Base-by-base conservation (phyloP, 2,113 vertebrate species). In the Pipa parva region DNA sequence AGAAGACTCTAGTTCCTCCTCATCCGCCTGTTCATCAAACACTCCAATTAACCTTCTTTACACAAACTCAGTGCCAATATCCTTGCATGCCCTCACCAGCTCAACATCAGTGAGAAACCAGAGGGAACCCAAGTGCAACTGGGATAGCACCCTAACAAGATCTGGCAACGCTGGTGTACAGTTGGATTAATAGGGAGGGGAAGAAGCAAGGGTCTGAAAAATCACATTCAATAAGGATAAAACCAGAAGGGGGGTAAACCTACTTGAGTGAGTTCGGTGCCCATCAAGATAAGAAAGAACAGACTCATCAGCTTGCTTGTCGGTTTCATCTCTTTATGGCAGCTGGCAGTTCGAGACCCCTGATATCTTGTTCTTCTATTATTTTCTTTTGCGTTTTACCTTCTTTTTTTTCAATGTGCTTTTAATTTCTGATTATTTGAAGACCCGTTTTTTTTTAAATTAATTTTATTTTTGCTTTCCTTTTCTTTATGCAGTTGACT, bases 261-360 rank as follows among this genome's bases (percentile, higher is more conserved):
- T 95, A 97, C 95, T 94, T 97, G 93, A 72, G 92, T 96, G 88
- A 96, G 93, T 92, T 97, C 92, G 79, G 92, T 94, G 90, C 92
- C 93, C 92, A 95, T 92, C 83, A 97, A 87, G 88, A 93, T 80
- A 85, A 97, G 92, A 78, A 95, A 78, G 81, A 90, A 82, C 76
- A 97, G 92, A 87, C 91, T 87, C 77, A 94, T 83, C 76, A 97
- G 90, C 92, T 93, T 94, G 91, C 87, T 93, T 85, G 90, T 87
- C 76, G 92, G 91, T 79, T 82, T 93, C 95, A 97, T 97, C 81
- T 92, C 93, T 89, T 75, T 86, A 77, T 67, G 75, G 82, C 84
- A 59, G 86, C 71, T 76, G n/a, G n/a, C 85, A 81, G 80, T 77
- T 84, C 87, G 89, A 88, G 80, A 89, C 90, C 39, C 82, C 88